These are phyloP conservation scores for Syngnathoides biaculeatus DNA, from an alignment of 2,113 vertebrate genomes.

Conservation along the genomic window DNA sequence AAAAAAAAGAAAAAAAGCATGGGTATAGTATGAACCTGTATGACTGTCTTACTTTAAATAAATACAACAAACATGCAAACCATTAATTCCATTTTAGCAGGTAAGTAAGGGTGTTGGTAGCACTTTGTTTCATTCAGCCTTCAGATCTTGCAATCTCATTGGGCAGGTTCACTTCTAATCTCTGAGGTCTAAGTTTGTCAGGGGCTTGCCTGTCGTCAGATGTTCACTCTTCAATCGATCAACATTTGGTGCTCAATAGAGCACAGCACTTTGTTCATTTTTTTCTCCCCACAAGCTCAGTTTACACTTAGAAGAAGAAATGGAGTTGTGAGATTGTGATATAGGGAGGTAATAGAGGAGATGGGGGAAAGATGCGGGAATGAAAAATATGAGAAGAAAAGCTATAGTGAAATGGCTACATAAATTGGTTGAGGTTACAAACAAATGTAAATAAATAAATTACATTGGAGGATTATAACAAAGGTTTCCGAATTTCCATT, in stretches of 20 bases:
- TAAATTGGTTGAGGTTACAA: not conserved
- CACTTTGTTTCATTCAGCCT: conserved; percentile 20
- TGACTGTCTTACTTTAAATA: not conserved
- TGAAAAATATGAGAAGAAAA: not conserved
- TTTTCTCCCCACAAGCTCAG: conserved; percentile 9
- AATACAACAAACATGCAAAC: not conserved
- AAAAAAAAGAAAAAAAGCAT: too few species aligned
- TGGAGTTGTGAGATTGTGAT: conserved; percentile 3
- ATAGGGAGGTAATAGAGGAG: not conserved
- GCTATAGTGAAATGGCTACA: not conserved
- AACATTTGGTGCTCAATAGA: conserved; percentile 49
- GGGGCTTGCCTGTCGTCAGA: conserved; percentile 41
- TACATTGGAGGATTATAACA: not conserved
- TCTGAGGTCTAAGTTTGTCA: conserved; percentile 34
- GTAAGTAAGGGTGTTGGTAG: conserved; percentile 11
- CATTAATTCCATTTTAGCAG: not conserved
- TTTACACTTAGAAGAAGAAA: conserved; percentile 17
- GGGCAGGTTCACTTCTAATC: conserved; percentile 31
- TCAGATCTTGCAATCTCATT: conserved; percentile 37
- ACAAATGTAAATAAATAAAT: not conserved
- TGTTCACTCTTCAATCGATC: conserved; percentile 56
- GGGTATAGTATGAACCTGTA: too few species aligned
- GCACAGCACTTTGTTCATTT: conserved; percentile 21
- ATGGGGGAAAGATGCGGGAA: not conserved
- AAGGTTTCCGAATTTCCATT: not conserved